Conservation (phyloP, 2,797 vertebrate genomes). For the Etheostoma nigrum region DNA sequence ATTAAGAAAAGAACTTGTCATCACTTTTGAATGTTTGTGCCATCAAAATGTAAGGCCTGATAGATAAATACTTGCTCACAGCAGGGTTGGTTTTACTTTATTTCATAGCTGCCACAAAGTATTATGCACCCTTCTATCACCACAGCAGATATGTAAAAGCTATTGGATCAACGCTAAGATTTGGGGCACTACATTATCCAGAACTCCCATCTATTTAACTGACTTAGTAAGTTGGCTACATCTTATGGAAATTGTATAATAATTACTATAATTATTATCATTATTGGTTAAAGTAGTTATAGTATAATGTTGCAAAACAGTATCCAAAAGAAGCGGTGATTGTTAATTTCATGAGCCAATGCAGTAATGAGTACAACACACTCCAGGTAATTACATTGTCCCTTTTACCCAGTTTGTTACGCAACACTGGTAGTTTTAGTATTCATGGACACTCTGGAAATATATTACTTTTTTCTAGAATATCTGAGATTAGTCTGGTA, state of each 20-base stretch:
- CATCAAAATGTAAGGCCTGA: constrained; percentile 79
- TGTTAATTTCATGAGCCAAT: constrained; percentile 16
- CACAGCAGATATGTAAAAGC: constrained; percentile 57
- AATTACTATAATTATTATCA: background rate
- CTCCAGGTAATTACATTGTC: constrained; percentile 43
- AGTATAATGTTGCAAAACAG: background rate
- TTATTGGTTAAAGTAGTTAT: background rate
- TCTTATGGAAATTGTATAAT: background rate
- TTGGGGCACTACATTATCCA: constrained; percentile 33
- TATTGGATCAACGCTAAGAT: constrained; percentile 63
- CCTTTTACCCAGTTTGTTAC: constrained; percentile 9
- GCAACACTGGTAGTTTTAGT: constrained; percentile 17
- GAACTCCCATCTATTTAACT: constrained; percentile 32
- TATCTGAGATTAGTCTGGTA: background rate
- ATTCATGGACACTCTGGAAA: background rate
- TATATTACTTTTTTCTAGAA: background rate
- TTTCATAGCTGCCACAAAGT: constrained; percentile 82
- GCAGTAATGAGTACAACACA: constrained; percentile 22
- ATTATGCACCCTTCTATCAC: constrained; percentile 75
- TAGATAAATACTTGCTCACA: constrained; percentile 83
- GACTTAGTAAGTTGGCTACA: constrained; percentile 28
- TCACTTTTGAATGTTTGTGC: constrained; percentile 79
- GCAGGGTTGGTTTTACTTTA: constrained; percentile 75
- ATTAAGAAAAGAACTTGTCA: constrained; percentile 76
- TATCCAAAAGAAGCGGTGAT: background rate